Evolutionary conservation across 2,113 vertebrate species (phyloP).

Genomic region (Oryctolagus cuniculus): DNA sequence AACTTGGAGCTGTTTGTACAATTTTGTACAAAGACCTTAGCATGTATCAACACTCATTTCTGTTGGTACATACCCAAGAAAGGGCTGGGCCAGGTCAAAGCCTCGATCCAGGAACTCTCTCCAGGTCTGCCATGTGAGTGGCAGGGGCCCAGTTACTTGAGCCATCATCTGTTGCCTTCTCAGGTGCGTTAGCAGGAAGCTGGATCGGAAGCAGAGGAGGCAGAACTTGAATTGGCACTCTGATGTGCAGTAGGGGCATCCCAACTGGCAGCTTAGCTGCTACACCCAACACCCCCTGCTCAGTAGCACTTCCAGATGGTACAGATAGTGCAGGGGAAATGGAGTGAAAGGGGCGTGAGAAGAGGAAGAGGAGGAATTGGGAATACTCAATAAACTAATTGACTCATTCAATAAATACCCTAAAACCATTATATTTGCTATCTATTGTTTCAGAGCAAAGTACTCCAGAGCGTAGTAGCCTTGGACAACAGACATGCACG

Average conservation of each 20-base stretch:
- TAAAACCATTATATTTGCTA: background rate
- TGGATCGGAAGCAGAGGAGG: no score
- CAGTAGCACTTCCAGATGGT: background rate
- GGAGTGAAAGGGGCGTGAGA: background rate
- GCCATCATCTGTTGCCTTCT: no score
- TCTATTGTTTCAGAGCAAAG: background rate
- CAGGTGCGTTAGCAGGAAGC: no score
- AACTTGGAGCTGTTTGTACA: background rate
- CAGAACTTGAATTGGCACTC: no score
- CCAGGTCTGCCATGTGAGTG: no score
- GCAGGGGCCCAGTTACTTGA: no score
- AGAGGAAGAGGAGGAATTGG: background rate
- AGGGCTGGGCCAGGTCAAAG: background rate
- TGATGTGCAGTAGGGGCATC: no score
- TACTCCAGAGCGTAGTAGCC: background rate
- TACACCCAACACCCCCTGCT: background rate
- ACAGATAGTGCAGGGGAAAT: background rate
- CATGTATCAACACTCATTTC: background rate
- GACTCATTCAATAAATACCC: background rate
- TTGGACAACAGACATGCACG: background rate
- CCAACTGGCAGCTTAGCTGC: no score
- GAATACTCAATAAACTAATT: background rate
- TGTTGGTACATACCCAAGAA: background rate
- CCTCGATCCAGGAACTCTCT: no score
- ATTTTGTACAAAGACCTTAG: background rate